These are phyloP conservation scores for Poeciliopsis turneri DNA, from an alignment of 2,797 vertebrate species.

Conservation along the genomic window DNA sequence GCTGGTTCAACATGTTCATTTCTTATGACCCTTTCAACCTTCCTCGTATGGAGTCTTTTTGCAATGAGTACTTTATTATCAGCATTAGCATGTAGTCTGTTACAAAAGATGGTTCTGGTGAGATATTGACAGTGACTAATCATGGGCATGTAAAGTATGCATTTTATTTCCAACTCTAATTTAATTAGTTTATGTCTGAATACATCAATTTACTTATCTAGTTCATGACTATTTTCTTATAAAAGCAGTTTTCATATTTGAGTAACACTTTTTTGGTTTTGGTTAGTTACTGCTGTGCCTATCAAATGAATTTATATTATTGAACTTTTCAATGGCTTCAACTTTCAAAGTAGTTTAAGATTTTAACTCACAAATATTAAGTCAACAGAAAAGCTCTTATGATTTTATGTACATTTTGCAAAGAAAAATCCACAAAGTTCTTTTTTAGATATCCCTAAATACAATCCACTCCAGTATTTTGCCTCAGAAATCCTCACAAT, in stretches of 20 bases:
- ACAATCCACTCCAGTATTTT: neutral
- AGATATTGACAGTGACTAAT: neutral
- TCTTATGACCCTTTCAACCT: conserved; percentile 43
- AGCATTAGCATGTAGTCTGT: conserved; percentile 15
- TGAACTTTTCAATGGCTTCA: neutral
- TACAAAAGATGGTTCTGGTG: conserved; percentile 5
- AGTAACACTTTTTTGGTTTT: neutral
- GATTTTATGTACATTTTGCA: neutral
- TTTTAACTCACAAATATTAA: neutral
- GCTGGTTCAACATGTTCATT: conserved; percentile 42
- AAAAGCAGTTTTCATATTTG: neutral
- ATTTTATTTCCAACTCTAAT: neutral
- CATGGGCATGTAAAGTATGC: neutral
- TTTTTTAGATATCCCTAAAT: no score
- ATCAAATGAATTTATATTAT: neutral
- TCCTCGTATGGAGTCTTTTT: conserved; percentile 15
- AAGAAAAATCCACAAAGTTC: no score
- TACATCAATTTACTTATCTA: neutral
- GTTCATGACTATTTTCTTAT: neutral
- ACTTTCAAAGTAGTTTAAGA: neutral
- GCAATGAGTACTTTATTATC: conserved; percentile 34
- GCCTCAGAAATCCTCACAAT: neutral
- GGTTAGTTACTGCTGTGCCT: neutral
- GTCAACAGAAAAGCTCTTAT: neutral
- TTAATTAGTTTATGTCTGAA: neutral